These are phyloP conservation scores for Vanessa tameamea DNA, from an alignment of 1,140 invertebrate species.

Conservation along the genomic window DNA sequence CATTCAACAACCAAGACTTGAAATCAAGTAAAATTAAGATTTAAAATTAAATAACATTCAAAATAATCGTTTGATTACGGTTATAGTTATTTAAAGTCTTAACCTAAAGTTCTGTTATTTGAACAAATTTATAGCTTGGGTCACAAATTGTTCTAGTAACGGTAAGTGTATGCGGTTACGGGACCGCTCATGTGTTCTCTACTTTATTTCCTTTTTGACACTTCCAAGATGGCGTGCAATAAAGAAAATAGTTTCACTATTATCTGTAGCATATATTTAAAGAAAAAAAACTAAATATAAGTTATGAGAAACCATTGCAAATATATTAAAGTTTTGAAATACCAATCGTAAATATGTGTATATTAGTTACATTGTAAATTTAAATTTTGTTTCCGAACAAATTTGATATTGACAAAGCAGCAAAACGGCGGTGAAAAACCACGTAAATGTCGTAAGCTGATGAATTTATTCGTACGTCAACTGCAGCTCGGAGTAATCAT, in stretches of 20 bases:
- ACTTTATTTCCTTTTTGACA: constrained; percentile 40
- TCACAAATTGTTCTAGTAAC: constrained; percentile 32
- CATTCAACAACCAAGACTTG: too few species aligned
- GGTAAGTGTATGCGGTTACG: constrained; percentile 34
- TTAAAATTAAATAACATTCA: background rate
- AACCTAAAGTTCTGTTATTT: constrained; percentile 12
- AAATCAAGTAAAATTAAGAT: background rate
- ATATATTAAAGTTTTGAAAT: background rate
- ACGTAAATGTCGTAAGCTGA: constrained; percentile 43
- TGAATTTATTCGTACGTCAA: constrained; percentile 44
- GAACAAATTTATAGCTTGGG: constrained; percentile 15
- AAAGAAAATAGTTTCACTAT: constrained; percentile 4
- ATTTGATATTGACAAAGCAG: constrained; percentile 27
- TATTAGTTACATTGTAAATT: constrained; percentile 14
- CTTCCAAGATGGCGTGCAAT: constrained; percentile 17
- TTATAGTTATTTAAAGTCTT: too few species aligned
- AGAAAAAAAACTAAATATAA: too few species aligned
- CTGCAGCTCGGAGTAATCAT: constrained; percentile 40
- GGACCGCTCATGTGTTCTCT: constrained; percentile 31
- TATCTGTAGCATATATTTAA: background rate
- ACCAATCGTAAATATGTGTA: background rate
- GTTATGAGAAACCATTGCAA: background rate
- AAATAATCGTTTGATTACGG: too few species aligned
- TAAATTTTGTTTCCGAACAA: constrained; percentile 20
- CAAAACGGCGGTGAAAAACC: constrained; percentile 32